Conservation (phyloP, 2,888 invertebrate genomes). For the Agrochola lota region DNA sequence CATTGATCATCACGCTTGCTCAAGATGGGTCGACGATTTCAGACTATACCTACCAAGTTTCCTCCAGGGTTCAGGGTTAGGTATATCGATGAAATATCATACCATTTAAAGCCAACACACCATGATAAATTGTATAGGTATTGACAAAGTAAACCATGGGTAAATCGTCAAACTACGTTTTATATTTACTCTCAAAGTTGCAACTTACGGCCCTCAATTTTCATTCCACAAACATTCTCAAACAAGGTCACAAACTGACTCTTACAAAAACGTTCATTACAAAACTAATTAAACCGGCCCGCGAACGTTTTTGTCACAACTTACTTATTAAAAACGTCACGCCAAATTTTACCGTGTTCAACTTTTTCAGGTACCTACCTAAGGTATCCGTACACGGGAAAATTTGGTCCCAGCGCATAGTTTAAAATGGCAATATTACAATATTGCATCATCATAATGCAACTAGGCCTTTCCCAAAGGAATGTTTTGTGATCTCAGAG, state of each 20-base stretch:
- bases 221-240: slow-evolving; percentile 6
- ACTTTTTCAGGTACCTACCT: too few relatives aligned
- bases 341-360: background rate
- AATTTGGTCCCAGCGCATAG: background rate
- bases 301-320: slow-evolving; percentile 24
- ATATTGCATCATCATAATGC: background rate
- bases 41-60: background rate
- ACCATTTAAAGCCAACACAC: background rate
- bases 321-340: slow-evolving; percentile 24
- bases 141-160: background rate
- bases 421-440: background rate
- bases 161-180: background rate
- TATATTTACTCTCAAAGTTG: background rate
- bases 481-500: slow-evolving; percentile 12
- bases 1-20: background rate
- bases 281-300: slow-evolving; percentile 26
- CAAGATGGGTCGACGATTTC: background rate
- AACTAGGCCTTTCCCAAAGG: slow-evolving; percentile 9
- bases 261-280: slow-evolving; percentile 42
- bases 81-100: background rate
- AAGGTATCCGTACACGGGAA: background rate
- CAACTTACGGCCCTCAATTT: background rate
- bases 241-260: slow-evolving; percentile 19
- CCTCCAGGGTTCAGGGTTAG: background rate
- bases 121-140: background rate